Evolutionary conservation across 2,888 invertebrate genomes (phyloP), one percentile per base, ranked within the genome.

Genomic region (Meghimatium bilineatum): DNA sequence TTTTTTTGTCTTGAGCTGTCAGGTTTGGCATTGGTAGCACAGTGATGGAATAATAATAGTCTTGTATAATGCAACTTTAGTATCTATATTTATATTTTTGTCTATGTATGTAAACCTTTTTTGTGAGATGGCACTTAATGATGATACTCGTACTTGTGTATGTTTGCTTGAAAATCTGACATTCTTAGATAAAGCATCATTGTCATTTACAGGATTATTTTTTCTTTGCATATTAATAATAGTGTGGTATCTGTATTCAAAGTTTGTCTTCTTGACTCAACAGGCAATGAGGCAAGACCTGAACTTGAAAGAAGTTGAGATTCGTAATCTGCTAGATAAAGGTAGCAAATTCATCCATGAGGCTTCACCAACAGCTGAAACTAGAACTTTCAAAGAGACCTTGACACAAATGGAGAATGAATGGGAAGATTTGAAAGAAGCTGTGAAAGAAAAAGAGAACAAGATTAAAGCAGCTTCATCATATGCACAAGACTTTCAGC

Each of bases 361-460:
- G 29, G 81, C 88, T 12, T 81, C 87, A 23, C 87, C 89, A 0
- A 86, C 88, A 32, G 82, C 84, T n/a, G 87, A 87, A 56, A 95
- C 95, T 52, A 94, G 96, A 0, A 96, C 96, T 91, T 82, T 93
- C 82, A 86, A 89, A 80, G 95, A 96, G 77, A 97, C 97, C 91
- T 94, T 99, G 81, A 98, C 98, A 91, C 96, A 96, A 90, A 97
- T 99, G 90, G 97, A 97, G 93, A 95, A 96, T 49, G 96, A 97
- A 88, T 99, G 98, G 98, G 97, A 97, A 90, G 97, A 97, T 90
- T 95, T 99, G 81, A 96, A 97, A 89, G 96, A 97, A 87, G 97
- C 97, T 92, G 96, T 97, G 0, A 96, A 97, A 69, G 97, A 98
- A 90, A 95, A 92, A 85, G 91, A 90, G 66, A 85, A 87, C 60